phyloP scores from a whole-genome alignment of 2,113 vertebrate species.

The Columbina picui region DNA sequence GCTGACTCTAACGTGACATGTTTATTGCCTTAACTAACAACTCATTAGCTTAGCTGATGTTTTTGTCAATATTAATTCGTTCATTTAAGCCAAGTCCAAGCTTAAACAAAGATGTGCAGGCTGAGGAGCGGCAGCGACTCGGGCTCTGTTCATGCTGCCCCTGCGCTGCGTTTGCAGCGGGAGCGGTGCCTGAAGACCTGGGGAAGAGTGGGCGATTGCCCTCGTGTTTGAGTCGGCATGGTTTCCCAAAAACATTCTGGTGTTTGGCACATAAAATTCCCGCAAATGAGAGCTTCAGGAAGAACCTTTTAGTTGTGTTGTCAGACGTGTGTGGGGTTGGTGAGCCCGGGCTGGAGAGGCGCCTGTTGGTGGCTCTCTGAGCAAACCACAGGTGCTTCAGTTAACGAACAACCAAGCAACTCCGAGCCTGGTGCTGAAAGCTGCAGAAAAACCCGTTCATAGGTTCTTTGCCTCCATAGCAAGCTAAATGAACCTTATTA shows the following conservation, averaged over 20 bases:
- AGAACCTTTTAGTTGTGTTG: not conserved
- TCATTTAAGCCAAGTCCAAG: slow-evolving; percentile 84
- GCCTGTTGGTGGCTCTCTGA: not conserved
- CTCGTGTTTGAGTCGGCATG: not conserved
- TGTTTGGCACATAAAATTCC: rapidly evolving
- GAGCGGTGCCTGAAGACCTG: not conserved
- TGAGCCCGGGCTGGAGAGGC: not conserved
- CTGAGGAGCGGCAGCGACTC: slow-evolving; percentile 78
- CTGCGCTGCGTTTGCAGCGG: not conserved
- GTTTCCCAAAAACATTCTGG: not conserved
- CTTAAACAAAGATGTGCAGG: slow-evolving; percentile 89
- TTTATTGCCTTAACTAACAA: slow-evolving; percentile 97
- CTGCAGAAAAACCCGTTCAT: not conserved
- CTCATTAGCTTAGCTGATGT: slow-evolving; percentile 94
- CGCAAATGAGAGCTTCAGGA: not conserved
- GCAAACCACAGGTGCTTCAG: not conserved
- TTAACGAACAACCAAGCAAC: not conserved
- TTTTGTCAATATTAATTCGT: slow-evolving; percentile 97
- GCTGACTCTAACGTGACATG: slow-evolving; percentile 91
- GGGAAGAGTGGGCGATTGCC: not conserved
- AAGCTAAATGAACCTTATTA: not conserved
- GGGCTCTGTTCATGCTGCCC: slow-evolving; percentile 55
- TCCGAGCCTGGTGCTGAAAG: not conserved
- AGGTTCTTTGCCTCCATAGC: not conserved
- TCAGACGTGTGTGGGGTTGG: rapidly evolving